Conservation (phyloP, 2,113 vertebrate genomes). For the Eurystomus gularis region DNA sequence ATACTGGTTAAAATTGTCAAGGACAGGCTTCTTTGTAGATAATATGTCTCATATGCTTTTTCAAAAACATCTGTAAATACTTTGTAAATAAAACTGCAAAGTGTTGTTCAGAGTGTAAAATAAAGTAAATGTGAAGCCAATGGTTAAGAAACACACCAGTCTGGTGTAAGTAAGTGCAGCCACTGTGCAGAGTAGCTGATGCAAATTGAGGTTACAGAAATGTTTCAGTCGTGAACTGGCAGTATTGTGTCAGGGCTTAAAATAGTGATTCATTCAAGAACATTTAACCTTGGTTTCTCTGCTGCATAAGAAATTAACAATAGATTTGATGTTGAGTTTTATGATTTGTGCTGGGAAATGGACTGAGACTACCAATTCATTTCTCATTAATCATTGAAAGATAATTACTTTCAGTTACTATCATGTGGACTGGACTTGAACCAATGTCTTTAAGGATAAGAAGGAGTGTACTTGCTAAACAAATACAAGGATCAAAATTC, state of each 20-base stretch:
- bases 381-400: neutral
- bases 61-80: neutral
- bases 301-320: neutral
- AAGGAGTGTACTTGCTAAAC: neutral
- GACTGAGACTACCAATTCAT: neutral
- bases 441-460: neutral
- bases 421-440: neutral
- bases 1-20: neutral
- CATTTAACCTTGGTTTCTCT: neutral
- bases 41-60: accelerated
- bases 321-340: neutral
- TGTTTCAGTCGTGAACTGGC: neutral
- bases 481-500: neutral
- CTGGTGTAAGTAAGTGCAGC: neutral
- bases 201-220: neutral
- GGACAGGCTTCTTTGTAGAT: neutral
- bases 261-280: neutral
- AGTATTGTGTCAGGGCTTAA: neutral
- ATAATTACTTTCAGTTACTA: neutral
- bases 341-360: neutral
- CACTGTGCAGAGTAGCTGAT: neutral
- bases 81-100: neutral
- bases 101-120: neutral
- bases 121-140: neutral
- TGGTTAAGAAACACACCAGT: neutral